Evolutionary conservation across 2,113 vertebrate species (phyloP), one percentile per base, ranked within the genome.

Genomic region (Lipophrys pholis): DNA sequence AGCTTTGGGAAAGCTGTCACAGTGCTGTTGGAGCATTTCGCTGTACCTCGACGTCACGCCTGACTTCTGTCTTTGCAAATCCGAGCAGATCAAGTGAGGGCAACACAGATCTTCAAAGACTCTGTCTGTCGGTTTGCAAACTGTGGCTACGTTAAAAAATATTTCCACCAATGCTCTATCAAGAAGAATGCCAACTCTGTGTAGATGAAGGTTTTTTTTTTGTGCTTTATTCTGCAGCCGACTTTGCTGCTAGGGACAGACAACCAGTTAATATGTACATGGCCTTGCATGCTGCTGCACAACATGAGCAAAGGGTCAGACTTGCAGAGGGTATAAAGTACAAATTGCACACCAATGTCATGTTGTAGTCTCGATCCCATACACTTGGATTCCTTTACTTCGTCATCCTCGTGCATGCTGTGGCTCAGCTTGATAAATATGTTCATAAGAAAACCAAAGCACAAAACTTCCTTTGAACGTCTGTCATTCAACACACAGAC

Each of bases 1-100:
- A 76, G 67, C 82, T 49, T 57, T 59, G 71, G 74, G 50, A 79
- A 62, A 73, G 62, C 80, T 90, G 87, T 86, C 87, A 85, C 35
- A 80, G 62, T 42, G 48, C 63, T 72, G 52, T 48, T 41, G 45
- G 45, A 39, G 65, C 45, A 14, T 53, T 0, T 14, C 14, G 38
- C 45, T 68, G 60, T 46, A 78, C 76, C 65, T 57, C 41, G 52
- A 66, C 52, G 52, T 80, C 40, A 41, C 7, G 56, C 39, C 56
- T 50, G 15, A 62, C 55, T 65, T 74, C 80, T 84, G 81, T 82
- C 78, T 71, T 65, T 57, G 61, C 68, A 78, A 82, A 85, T 80
- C 67, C 77, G 69, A 7, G 45, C 51, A 64, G 72, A 80, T 72
- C 46, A 65, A 78, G 41, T 68, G 36, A 70, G 68, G 30, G 57